Conservation (phyloP, 64 coral and sea anemone genomes). For the Catalaphyllia jardinei region DNA sequence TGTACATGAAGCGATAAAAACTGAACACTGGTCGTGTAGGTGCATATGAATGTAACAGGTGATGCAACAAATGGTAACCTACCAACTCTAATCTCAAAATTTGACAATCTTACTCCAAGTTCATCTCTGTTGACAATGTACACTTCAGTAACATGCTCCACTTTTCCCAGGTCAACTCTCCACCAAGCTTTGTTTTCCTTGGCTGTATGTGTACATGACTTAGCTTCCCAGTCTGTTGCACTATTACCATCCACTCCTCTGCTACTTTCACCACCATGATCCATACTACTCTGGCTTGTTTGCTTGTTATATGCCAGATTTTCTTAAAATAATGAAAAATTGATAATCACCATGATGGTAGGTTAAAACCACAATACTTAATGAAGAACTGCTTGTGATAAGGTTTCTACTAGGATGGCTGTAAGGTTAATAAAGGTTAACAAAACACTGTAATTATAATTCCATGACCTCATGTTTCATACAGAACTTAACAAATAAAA, state of each 20-base stretch:
- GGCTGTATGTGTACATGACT: neutral
- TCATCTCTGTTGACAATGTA: conserved; percentile 17
- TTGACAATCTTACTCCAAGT: neutral
- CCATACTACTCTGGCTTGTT: neutral
- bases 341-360: neutral
- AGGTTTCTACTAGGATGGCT: too few species aligned
- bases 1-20: too few species aligned
- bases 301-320: conserved; percentile 13
- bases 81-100: conserved; percentile 50
- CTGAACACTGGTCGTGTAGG: too few species aligned
- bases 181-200: neutral
- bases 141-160: conserved; percentile 18
- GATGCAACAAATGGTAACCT: neutral
- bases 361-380: neutral
- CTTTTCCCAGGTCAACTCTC: conserved; percentile 17
- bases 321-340: neutral
- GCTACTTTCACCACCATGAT: neutral
- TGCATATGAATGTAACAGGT: neutral
- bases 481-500: too few species aligned
- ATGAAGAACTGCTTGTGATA: too few species aligned
- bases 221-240: neutral
- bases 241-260: conserved; percentile 28
- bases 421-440: too few species aligned
- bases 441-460: too few species aligned
- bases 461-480: too few species aligned